Evolutionary conservation across 2,888 invertebrate species (phyloP).

Genomic region (Scaptomyza caliginosa): DNA sequence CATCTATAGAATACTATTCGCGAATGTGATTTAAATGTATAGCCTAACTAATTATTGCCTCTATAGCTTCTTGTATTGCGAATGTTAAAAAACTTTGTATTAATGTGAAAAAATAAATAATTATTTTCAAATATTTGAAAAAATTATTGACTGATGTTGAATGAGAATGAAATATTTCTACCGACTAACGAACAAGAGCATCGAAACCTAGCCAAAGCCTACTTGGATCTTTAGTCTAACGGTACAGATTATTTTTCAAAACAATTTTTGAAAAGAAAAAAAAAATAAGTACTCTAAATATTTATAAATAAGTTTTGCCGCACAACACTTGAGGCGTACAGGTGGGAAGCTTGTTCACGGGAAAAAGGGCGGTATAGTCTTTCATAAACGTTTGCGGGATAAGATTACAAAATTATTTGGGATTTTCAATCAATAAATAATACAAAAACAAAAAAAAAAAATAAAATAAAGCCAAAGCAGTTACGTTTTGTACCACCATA

Average conservation of each 20-base stretch:
- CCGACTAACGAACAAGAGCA: background rate
- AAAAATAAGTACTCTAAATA: conserved; percentile 4
- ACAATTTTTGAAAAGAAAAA: too few relatives aligned
- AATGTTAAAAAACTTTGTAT: background rate
- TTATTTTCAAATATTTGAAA: too few relatives aligned
- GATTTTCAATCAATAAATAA: conserved; percentile 57
- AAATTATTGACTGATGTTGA: background rate
- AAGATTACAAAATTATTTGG: conserved; percentile 48
- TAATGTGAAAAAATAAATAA: background rate
- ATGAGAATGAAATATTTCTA: background rate
- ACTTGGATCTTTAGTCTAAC: background rate
- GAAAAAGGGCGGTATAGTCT: background rate
- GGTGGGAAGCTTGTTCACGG: background rate
- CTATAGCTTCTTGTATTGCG: background rate
- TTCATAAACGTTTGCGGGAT: conserved; percentile 32
- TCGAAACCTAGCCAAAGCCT: background rate
- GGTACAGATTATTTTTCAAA: too few relatives aligned
- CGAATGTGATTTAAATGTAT: background rate
- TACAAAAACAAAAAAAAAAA: too few relatives aligned
- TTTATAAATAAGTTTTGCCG: conserved; percentile 21
- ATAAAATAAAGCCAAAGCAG: background rate
- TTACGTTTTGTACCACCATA: conserved; percentile 8
- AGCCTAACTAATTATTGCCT: background rate
- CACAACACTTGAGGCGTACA: background rate
- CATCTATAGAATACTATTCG: background rate